Percentiles rank a stretch among this genome's conserved stretches.
Evolutionary conservation across 92 coral and sea anemone genomes (phyloP).

Genomic region (Palythoa heliodiscus): DNA sequence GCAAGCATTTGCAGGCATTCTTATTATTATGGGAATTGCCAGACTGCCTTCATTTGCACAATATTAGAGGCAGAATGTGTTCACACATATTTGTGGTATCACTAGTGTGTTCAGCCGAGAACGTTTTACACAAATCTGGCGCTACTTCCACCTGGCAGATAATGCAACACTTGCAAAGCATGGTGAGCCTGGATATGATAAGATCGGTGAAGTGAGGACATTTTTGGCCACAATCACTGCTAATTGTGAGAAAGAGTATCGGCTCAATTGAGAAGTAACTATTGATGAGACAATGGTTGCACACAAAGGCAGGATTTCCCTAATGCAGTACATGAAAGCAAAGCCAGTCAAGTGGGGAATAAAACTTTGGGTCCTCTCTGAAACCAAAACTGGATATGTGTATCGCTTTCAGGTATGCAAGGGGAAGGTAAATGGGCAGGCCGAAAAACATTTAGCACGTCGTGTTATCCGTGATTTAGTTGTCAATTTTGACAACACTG

Average conservation of each 20-base stretch:
- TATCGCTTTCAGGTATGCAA: constrained; percentile 55
- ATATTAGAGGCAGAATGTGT: constrained; percentile 16
- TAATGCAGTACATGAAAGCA: constrained; percentile 54
- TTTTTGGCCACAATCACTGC: neutral
- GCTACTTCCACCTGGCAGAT: neutral
- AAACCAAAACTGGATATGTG: constrained; percentile 60
- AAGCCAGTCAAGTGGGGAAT: constrained; percentile 61
- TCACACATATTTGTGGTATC: constrained; percentile 13
- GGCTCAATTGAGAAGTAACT: constrained; percentile 34
- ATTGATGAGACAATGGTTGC: constrained; percentile 62
- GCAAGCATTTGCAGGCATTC: constrained; percentile 28
- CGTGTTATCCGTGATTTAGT: constrained; percentile 52
- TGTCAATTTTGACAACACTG: neutral
- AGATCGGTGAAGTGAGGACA: constrained; percentile 7
- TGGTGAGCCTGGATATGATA: constrained; percentile 15
- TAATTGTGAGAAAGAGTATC: constrained; percentile 14
- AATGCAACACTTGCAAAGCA: constrained; percentile 16
- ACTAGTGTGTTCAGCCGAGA: constrained; percentile 10
- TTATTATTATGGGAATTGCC: constrained; percentile 1
- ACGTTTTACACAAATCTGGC: neutral
- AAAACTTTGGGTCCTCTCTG: constrained; percentile 59
- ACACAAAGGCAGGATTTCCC: constrained; percentile 44
- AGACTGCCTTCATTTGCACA: constrained; percentile 9
- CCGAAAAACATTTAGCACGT: constrained; percentile 48
- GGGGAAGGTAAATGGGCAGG: constrained; percentile 47